Conservation (phyloP, 1,140 invertebrate genomes). For the Trichogramma pretiosum region DNA sequence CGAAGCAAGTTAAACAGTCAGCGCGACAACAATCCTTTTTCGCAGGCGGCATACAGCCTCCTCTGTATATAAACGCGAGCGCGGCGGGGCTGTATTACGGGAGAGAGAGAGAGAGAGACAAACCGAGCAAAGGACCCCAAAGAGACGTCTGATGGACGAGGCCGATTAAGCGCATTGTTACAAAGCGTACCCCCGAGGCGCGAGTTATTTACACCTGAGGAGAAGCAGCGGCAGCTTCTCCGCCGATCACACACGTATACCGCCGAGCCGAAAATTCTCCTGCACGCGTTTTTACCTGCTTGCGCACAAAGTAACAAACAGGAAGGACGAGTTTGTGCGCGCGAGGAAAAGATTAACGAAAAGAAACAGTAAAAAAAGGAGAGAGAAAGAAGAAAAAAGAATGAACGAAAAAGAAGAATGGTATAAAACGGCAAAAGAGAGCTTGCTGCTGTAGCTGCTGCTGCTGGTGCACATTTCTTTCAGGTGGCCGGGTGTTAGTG, state of each 20-base stretch:
- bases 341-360: background rate
- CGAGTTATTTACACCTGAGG: too few species aligned
- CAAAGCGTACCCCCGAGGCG: background rate
- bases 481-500: slow-evolving; percentile 44
- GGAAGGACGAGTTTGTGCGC: background rate
- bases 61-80: too few species aligned
- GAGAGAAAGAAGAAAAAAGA: background rate
- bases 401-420: background rate
- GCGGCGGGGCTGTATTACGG: too few species aligned
- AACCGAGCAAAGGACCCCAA: background rate
- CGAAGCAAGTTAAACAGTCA: background rate
- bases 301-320: background rate
- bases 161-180: background rate
- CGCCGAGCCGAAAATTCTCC: background rate
- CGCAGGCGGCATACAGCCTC: too few species aligned
- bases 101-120: background rate
- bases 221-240: too few species aligned
- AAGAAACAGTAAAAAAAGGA: background rate
- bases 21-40: too few species aligned
- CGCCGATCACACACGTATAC: too few species aligned
- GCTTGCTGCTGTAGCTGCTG: too few species aligned
- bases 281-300: background rate
- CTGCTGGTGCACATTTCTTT: too few species aligned
- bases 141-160: background rate
- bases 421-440: slow-evolving; percentile 16